Base-by-base conservation (phyloP, 1,140 invertebrate species). In the Pachyrhynchus sulphureomaculatus region DNA sequence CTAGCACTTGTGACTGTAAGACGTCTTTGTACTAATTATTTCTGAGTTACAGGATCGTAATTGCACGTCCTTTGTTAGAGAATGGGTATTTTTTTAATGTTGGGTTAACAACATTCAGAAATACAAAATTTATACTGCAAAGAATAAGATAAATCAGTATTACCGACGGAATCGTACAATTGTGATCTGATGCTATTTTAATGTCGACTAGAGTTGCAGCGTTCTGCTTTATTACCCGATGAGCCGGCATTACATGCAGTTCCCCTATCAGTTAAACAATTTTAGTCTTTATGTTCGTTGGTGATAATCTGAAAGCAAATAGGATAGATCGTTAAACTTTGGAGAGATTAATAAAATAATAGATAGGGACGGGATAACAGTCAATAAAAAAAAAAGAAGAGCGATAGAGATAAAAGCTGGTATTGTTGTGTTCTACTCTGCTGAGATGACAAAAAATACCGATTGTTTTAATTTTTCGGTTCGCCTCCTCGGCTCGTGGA, bases 401-500 rank as follows among this genome's bases (percentile, higher is more conserved):
- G 10, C 21, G 37, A 54, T 26, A 54, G 24, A 52, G 24, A 42
- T 13, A 54, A 54, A 54, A 32, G 21, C 29, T 54, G 51, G 51
- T 32, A 54, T 54, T 54, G 51, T 54, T 54, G 51, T 54, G 51
- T 37, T 39, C 36, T 54, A 39, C 39, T 39, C 51, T 29, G 21
- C 13, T 15, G 15, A 21, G 37, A 41, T 12, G 23, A 54, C 26
- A 42, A 54, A 54, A 54, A 54, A 54, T 41, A 52, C 37, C 21
- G 51, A 54, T 54, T 54, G 51, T 54, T 54, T 54, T 54, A 54
- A 54, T 54, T 54, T 54, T 54, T 54, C 51, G 51, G 51, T 54
- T 54, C 51, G 51, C 51, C 51, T 54, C 51, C 51, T 42, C 51
- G 21, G 29, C 39, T 41, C 26, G 34, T 37, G 20, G 26, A 37